phyloP scores from a whole-genome alignment of 1,140 invertebrate species.

The Saccostrea echinata region DNA sequence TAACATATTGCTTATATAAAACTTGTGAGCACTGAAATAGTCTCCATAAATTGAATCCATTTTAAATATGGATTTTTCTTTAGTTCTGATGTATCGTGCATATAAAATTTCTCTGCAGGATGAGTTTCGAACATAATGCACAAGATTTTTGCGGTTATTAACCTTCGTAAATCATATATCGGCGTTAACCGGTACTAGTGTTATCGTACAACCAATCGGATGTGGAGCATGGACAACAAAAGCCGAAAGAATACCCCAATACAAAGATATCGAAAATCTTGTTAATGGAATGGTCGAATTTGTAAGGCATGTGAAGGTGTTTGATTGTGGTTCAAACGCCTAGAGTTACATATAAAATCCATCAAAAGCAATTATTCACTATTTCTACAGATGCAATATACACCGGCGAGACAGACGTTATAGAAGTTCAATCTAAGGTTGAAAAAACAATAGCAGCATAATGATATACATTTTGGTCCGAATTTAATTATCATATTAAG shows the following conservation, averaged over 20 bases:
- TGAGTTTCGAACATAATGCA: background rate
- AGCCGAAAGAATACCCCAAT: background rate
- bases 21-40: background rate
- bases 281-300: background rate
- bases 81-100: no score
- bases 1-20: background rate
- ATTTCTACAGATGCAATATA: background rate
- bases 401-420: background rate
- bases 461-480: background rate
- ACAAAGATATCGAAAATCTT: background rate
- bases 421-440: background rate
- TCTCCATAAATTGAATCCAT: no score
- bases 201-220: background rate
- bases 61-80: no score
- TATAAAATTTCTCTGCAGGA: background rate
- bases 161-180: background rate
- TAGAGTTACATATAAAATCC: background rate
- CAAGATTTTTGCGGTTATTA: background rate
- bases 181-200: background rate
- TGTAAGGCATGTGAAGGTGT: background rate
- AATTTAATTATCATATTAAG: background rate
- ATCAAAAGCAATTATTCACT: background rate
- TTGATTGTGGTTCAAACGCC: background rate
- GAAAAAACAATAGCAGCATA: background rate
- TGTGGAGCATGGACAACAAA: background rate